Evolutionary conservation across 1,140 invertebrate species (phyloP), one percentile per base, ranked within the genome.

Genomic region (Drosophila prosaltans): DNA sequence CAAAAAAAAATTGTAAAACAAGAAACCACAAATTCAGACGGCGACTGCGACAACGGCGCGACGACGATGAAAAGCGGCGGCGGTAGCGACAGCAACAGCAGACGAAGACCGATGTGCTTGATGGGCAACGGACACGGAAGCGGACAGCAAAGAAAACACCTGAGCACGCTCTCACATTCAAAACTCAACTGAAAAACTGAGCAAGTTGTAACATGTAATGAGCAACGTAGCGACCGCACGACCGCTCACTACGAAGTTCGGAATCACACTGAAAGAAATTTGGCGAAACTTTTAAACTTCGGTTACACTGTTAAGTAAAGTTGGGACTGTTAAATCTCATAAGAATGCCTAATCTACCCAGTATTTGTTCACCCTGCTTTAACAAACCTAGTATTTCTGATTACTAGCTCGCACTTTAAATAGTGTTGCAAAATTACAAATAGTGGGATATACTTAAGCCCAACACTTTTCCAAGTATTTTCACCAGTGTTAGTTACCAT

Each of bases 161-260:
- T 71, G 63, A 71, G 69, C 72, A 74, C 72, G 75, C 63, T 78
- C 63, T 78, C 75, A 78, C 75, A 72, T 72, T 64, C 75, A 72
- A 78, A 75, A 78, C 72, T 78, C 72, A 74, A 78, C 76, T 75
- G 76, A 75, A 24, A 24, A 24, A 24, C 45, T 45, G 21, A 51
- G 21, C 21, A 24, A 51, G 45, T 51, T 24, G 72, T 63, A 67
- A 63, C 68, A 58, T 39, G 57, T 39, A 40, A 59, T 32, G 28
- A 26, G 3, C 45, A 16, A 48, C 45, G 16, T 10, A 48, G 45
- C 45, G 45, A 48, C 45, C 16, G 16, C 45, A 48, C 45, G 16
- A 48, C 45, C 7, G 16, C 45, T 48, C 45, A 48, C 45, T 16
- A 48, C 45, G 7, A 48, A 48, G 21, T 24, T 48, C 21, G 3